phyloP scores from a whole-genome alignment of 2,797 vertebrate species.

The Tympanoctomys barrerae region DNA sequence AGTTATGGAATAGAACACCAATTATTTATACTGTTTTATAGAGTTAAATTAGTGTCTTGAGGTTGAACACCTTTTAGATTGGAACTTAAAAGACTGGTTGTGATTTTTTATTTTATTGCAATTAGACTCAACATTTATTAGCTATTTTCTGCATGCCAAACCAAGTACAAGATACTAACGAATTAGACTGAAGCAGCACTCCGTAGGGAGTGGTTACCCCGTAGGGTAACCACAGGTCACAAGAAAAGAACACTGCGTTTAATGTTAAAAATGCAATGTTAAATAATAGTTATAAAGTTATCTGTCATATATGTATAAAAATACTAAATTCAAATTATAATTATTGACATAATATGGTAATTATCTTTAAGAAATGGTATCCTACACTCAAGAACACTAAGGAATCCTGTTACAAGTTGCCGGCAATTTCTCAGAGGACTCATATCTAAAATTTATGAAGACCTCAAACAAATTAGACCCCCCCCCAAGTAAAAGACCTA shows the following conservation, averaged over 20 bases:
- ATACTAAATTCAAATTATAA: background rate
- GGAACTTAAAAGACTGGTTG: background rate
- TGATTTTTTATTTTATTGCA: background rate
- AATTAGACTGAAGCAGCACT: background rate
- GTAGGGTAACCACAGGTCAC: background rate
- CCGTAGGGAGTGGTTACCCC: too few species aligned
- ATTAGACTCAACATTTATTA: slow-evolving; percentile 46
- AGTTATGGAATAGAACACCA: background rate
- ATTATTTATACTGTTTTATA: background rate
- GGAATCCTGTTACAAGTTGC: background rate
- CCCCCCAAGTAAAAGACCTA: background rate
- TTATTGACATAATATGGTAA: background rate
- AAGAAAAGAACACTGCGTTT: background rate
- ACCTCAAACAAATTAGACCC: background rate
- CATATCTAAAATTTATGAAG: background rate
- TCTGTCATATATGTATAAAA: slow-evolving; percentile 1
- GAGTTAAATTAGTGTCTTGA: slow-evolving; percentile 14
- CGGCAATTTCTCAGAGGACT: background rate
- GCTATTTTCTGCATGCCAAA: background rate
- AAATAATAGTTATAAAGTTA: background rate
- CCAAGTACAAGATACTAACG: background rate
- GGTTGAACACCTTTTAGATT: background rate
- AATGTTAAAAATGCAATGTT: slow-evolving; percentile 34
- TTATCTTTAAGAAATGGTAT: background rate
- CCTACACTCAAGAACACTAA: background rate